Percentiles rank a stretch among this genome's conserved stretches.
Conservation (phyloP, 2,797 vertebrate genomes). For the Oophaga sylvatica region DNA sequence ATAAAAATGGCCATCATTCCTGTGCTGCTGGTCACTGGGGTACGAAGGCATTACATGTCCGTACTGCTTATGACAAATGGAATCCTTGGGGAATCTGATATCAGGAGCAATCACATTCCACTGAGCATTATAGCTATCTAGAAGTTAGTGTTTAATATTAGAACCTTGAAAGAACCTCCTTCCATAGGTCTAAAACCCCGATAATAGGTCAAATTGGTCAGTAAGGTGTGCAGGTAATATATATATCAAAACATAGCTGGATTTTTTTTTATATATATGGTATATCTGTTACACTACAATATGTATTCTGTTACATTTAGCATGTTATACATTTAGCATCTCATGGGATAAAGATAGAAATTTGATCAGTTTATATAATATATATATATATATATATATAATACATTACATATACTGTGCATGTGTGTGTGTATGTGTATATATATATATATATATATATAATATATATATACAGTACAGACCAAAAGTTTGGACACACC, state of each 20-base stretch:
- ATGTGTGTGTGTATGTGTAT: too few relatives aligned
- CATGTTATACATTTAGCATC: neutral
- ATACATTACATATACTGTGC: too few relatives aligned
- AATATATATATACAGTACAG: too few relatives aligned
- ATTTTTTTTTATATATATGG: neutral
- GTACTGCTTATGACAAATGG: too few relatives aligned
- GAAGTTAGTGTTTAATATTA: neutral
- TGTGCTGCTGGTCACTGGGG: neutral
- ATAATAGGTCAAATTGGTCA: neutral
- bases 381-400: too few relatives aligned
- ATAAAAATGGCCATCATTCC: neutral
- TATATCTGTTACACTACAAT: neutral
- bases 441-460: too few relatives aligned
- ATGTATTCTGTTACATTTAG: neutral
- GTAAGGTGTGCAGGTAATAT: neutral
- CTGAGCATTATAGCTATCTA: too few relatives aligned
- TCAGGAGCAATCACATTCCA: too few relatives aligned
- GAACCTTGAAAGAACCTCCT: neutral
- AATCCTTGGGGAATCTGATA: too few relatives aligned
- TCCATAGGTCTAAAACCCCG: too few relatives aligned
- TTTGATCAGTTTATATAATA: neutral
- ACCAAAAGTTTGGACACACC: too few relatives aligned
- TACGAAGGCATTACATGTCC: neutral
- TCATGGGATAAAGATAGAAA: neutral
- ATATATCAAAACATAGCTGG: neutral